Base-by-base conservation (phyloP, 2,888 invertebrate genomes). In the Tetropium fuscum region DNA sequence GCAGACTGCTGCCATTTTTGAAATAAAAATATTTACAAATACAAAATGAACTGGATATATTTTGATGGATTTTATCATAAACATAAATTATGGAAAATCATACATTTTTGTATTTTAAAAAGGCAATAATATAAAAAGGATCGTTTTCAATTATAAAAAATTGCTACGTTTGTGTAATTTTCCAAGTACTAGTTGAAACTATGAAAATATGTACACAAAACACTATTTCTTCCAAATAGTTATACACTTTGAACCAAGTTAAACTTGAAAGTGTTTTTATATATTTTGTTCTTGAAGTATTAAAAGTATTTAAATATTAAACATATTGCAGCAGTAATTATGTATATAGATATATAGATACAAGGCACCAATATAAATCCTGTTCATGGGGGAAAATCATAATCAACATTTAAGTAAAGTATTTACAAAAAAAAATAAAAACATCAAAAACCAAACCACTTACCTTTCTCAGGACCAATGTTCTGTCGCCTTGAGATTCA, bases 381-480 rank as follows among this genome's bases (percentile, higher is more conserved):
- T 51, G 49, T 18, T 40, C 49, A 40, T 2, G 10, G 15, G 32
- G 19, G 10, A 75, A 74, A 83, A 83, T 82, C 32, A 32, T 4
- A 7, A 1, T 32, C 73, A 77, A 81, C 80, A 63, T 60, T 44
- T 22, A 16, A 10, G 19, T 34, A 34, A 34, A 34, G 15, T 13
- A 6, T 5, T 44, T 27, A 16, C 25, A 25, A 44, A 11, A 25
- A 57, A 49, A 53, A 36, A 10, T 8, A n/a, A 48, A 62, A 47
- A 43, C 34, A 30, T 58, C 27, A n/a, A n/a, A n/a, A 61, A 59
- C 27, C 40, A 22, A 34, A 15, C 15, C 25, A 88, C 93, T 90
- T 83, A 95, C 95, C 89, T 95, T 87, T 83, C 95, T 90, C 87
- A 95, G 91, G 78, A 96, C 95, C 82, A 97, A 88, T 58, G 96